Evolutionary conservation across 2,888 invertebrate species (phyloP), one percentile per base, ranked within the genome.

Genomic region (Tenthredo notha): DNA sequence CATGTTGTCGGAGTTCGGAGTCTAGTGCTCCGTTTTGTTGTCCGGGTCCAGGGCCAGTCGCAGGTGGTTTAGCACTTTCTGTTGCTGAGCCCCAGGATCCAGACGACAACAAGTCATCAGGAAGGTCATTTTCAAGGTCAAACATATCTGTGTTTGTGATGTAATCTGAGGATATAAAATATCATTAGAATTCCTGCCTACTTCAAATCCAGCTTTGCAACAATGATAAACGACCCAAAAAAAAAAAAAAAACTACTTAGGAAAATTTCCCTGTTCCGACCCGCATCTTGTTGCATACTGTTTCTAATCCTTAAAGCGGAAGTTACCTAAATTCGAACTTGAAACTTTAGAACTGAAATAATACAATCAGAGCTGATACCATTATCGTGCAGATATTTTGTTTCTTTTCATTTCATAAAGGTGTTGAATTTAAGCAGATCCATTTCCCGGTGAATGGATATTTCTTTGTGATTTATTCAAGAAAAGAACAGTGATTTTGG

Each of bases 81-180:
- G 94, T 93, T 47, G 93, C 92, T 85, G 95, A 93, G 86, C 96
- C 96, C 97, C 97, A 97, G 89, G 96, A 96, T 88, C 96, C 95
- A 85, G 96, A 96, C 84, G 96, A 95, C 94, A 98, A 97, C 89
- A 98, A 95, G 94, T 98, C 98, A 94, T 98, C 98, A 74, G 98
- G 98, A 90, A 98, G 96, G 94, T 98, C 97, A 94, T 98, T 98
- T 94, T 98, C 98, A 94, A 98, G 95, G 94, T 97, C 97, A 93
- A 97, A 97, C 96, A 97, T 97, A 93, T 97, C 97, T 93, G 96
- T 96, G 94, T 97, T 97, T 89, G 97, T 96, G 93, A 97, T 96
- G 93, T 97, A 96, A 95, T 97, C 97, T 96, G 94, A 88, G 91
- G 93, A 93, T 91, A 89, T 86, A 90, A 86, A 29, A 65, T 58